Evolutionary conservation across 2,888 invertebrate genomes (phyloP).

Genomic region (Artemia sinica): DNA sequence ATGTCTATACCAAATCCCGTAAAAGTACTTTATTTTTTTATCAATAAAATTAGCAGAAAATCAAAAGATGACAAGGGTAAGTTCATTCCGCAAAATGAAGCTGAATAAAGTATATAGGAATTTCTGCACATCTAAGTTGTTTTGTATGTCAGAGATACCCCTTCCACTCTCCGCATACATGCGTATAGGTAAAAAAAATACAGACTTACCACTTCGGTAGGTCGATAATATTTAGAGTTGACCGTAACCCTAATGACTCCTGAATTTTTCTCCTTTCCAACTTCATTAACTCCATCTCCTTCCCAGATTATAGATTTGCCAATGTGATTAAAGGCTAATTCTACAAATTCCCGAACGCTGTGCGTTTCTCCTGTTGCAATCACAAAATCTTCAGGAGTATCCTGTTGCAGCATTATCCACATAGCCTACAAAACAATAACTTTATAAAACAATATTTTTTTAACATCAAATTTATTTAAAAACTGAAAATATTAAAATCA

Average conservation of each 20-base stretch:
- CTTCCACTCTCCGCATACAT: too few relatives aligned
- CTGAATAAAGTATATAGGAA: too few relatives aligned
- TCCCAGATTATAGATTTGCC: constrained; percentile 68
- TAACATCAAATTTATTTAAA: too few relatives aligned
- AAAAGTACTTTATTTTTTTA: too few relatives aligned
- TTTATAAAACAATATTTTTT: neutral
- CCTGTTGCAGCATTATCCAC: constrained; percentile 97
- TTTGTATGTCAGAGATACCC: too few relatives aligned
- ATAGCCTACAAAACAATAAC: constrained; percentile 50
- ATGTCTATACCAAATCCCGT: too few relatives aligned
- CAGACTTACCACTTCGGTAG: constrained; percentile 79
- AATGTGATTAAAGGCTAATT: constrained; percentile 66
- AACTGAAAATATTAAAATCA: too few relatives aligned
- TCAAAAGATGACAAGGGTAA: too few relatives aligned
- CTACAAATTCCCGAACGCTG: constrained; percentile 91
- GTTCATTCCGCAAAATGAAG: too few relatives aligned
- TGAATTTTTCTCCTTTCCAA: constrained; percentile 52
- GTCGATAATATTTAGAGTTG: constrained; percentile 85
- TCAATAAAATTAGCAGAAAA: too few relatives aligned
- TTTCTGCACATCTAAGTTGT: too few relatives aligned
- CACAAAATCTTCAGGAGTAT: constrained; percentile 82
- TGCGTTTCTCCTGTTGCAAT: constrained; percentile 89
- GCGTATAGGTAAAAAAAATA: neutral
- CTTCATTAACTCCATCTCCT: constrained; percentile 65
- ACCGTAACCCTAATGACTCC: constrained; percentile 63